Evolutionary conservation across 2,113 vertebrate genomes (phyloP).

Genomic region (Solea senegalensis): DNA sequence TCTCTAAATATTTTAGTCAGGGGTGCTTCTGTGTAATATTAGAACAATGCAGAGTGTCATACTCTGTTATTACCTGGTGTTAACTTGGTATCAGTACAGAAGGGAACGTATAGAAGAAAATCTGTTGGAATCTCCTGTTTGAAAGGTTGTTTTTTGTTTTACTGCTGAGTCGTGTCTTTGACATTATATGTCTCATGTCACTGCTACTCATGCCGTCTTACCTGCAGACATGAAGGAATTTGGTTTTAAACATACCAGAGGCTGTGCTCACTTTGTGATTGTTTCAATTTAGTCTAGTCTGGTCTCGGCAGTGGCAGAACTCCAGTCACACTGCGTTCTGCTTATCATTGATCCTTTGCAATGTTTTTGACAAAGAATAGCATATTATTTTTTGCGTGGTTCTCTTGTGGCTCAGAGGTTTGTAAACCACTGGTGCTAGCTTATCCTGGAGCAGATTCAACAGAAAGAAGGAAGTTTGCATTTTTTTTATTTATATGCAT

Average conservation of each 20-base stretch:
- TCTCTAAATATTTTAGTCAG: neutral
- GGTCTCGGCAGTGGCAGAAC: neutral
- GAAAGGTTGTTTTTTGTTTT: neutral
- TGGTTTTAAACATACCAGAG: slow-evolving; percentile 6
- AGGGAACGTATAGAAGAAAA: neutral
- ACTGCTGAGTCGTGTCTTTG: neutral
- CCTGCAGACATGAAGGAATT: neutral
- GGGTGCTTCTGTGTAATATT: neutral
- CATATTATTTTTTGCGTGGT: neutral
- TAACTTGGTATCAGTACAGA: neutral
- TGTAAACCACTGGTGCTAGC: slow-evolving; percentile 15
- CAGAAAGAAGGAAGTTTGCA: slow-evolving; percentile 31
- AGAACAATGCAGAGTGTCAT: neutral
- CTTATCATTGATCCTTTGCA: neutral
- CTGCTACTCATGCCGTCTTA: neutral
- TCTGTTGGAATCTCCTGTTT: neutral
- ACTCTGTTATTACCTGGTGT: neutral
- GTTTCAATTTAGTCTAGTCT: slow-evolving; percentile 7
- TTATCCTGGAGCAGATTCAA: neutral
- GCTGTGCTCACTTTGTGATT: neutral
- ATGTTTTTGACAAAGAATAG: no score
- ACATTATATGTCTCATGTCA: neutral
- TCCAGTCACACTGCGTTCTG: neutral
- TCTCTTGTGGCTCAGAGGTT: slow-evolving; percentile 12
- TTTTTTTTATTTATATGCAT: neutral